phyloP scores from a whole-genome alignment of 2,113 vertebrate genomes.

The Cisticola juncidis region DNA sequence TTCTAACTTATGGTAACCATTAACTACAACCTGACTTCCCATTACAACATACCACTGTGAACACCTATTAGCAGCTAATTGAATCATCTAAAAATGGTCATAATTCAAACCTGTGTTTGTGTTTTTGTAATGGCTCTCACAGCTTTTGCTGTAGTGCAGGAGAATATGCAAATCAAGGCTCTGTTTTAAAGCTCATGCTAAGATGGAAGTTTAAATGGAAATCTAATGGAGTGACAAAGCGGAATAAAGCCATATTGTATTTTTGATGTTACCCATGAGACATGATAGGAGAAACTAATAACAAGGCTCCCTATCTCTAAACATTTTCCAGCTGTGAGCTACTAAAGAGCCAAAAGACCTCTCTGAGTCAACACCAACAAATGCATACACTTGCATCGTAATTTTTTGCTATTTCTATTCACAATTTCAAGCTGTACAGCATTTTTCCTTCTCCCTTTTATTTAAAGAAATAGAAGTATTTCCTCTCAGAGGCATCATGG shows the following conservation, averaged over 20 bases:
- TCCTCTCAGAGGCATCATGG: neutral
- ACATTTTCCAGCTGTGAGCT: conserved; percentile 45
- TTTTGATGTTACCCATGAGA: conserved; percentile 45
- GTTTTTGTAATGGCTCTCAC: neutral
- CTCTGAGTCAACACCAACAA: conserved; percentile 39
- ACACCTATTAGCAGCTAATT: conserved; percentile 61
- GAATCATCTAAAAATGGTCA: conserved; percentile 30
- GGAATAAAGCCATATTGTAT: conserved; percentile 25
- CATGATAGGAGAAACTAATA: conserved; percentile 57
- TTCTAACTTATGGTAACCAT: conserved; percentile 58
- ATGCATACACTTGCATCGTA: neutral
- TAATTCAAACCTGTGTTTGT: conserved; percentile 25
- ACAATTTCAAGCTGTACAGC: neutral
- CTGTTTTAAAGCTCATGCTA: neutral
- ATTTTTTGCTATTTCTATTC: conserved; percentile 31
- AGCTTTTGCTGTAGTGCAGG: neutral
- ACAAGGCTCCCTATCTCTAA: conserved; percentile 51
- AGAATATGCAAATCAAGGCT: conserved; percentile 20
- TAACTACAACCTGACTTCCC: conserved; percentile 66
- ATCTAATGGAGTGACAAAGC: conserved; percentile 21
- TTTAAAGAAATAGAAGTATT: conserved; percentile 3
- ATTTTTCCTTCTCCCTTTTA: neutral
- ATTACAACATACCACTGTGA: conserved; percentile 37
- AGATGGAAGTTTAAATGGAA: neutral
- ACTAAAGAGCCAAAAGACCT: conserved; percentile 28